Evolutionary conservation across 2,113 vertebrate species (phyloP), one percentile per base, ranked within the genome.

Genomic region (Laterallus jamaicensis): DNA sequence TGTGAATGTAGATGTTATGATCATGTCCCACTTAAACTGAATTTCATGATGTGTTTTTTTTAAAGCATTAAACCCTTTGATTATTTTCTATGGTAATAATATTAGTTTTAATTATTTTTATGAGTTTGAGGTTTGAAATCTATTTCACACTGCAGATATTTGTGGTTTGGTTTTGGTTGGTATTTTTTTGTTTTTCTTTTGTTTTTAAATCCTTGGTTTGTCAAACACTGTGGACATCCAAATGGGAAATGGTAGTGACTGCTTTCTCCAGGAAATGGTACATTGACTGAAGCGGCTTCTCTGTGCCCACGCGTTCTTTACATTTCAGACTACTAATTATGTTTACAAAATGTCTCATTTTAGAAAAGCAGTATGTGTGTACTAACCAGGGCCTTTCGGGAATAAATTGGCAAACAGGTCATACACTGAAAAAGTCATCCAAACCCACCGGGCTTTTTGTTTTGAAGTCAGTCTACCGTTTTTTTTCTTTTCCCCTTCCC

Each of bases 331-430:
- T 98, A 97, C 98, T 99, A 99, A 99, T 99, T 99, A 98, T 98
- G 97, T 98, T 98, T 98, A 99, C 98, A 99, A 98, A 99, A 99
- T 98, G 98, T 98, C 98, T 98, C 98, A 98, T 97, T 98, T 98
- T 97, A 97, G 88, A 94, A 96, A 97, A 96, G 96, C 95, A 75
- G 96, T 97, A 76, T 97, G 97, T 98, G 98, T 98, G 97, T 98
- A 95, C 96, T 97, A 97, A 98, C 98, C 97, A 76, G 85, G 88
- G 96, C 97, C 98, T 97, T 95, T 74, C 9, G 97, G 97, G 97
- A 98, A 97, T 98, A 98, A 98, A 98, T 98, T 98, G 98, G 98
- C 98, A 99, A 98, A 98, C 98, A 98, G 98, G 98, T 98, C 97
- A 98, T 97, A 98, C 98, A 92, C 98, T 98, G 98, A 97, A 98